phyloP scores from a whole-genome alignment of 2,888 invertebrate genomes.

The Tetramorium bicarinatum region DNA sequence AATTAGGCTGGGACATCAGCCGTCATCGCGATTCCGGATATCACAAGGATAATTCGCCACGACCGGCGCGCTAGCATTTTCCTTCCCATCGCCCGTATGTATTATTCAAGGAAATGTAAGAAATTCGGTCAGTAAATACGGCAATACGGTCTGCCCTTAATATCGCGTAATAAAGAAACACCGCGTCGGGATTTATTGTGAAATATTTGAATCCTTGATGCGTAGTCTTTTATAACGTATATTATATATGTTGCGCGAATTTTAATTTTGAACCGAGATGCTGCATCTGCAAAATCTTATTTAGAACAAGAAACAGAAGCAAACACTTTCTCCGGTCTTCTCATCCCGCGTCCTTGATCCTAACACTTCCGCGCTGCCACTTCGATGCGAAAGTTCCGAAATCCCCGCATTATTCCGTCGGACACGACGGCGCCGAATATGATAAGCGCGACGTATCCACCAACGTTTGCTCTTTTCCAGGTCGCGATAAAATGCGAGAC shows the following conservation, averaged over 20 bases:
- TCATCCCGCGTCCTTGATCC: not conserved
- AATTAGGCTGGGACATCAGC: conserved; percentile 45
- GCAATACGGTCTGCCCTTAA: conserved; percentile 14
- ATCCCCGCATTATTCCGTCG: not conserved
- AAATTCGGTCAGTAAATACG: conserved; percentile 48
- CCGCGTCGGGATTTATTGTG: not conserved
- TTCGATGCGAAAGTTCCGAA: conserved; percentile 2
- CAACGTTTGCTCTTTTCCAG: conserved; percentile 79
- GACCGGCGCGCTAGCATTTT: conserved; percentile 16
- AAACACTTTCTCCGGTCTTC: not conserved
- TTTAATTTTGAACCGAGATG: not conserved
- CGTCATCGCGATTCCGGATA: conserved; percentile 42
- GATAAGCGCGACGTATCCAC: conserved; percentile 4
- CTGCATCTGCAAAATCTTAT: not conserved
- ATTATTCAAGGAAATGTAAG: conserved; percentile 38
- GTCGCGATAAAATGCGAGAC: conserved; percentile 88
- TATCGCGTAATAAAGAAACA: not conserved
- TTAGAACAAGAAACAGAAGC: not conserved
- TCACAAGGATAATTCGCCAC: conserved; percentile 22
- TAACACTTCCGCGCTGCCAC: not conserved
- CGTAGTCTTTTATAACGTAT: not conserved
- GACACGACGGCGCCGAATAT: not conserved
- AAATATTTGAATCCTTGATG: not conserved
- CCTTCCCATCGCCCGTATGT: conserved; percentile 17
- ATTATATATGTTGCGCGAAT: not conserved